Evolutionary conservation across 2,888 invertebrate species (phyloP).

Genomic region (Lapara coniferarum): DNA sequence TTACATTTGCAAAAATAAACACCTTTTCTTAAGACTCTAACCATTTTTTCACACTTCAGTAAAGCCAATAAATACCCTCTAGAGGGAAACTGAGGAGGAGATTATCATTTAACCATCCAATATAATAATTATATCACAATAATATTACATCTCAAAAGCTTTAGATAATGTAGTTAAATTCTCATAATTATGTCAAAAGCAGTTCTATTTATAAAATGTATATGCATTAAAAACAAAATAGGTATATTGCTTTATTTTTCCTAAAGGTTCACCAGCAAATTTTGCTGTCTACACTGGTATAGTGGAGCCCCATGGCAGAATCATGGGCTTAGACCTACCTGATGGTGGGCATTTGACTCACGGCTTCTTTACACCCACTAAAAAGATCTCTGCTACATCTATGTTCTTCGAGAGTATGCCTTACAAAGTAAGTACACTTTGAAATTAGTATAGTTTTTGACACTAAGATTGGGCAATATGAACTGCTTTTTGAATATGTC

Average conservation of each 20-base stretch:
- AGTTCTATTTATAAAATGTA: too few species aligned
- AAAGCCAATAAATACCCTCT: too few species aligned
- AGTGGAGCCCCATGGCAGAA: constrained; percentile 95
- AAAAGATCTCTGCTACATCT: constrained; percentile 98
- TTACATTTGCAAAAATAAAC: too few species aligned
- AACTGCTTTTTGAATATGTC: too few species aligned
- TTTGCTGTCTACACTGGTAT: constrained; percentile 97
- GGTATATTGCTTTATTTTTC: constrained; percentile 18
- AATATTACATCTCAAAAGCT: too few species aligned
- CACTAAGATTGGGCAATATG: neutral
- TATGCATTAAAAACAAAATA: neutral
- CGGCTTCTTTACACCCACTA: constrained; percentile 94
- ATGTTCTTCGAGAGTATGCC: constrained; percentile 99
- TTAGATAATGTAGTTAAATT: too few species aligned
- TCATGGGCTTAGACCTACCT: constrained; percentile 98
- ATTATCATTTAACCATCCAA: too few species aligned
- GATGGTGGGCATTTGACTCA: constrained; percentile 98
- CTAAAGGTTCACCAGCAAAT: constrained; percentile 94
- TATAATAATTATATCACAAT: too few species aligned
- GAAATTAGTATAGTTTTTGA: neutral
- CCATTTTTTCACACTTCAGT: too few species aligned
- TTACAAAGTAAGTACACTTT: constrained; percentile 88
- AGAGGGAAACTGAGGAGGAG: too few species aligned
- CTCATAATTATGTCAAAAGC: too few species aligned
- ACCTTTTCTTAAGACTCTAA: too few species aligned